Evolutionary conservation across 2,113 vertebrate genomes (phyloP).

Genomic region (Castor canadensis): DNA sequence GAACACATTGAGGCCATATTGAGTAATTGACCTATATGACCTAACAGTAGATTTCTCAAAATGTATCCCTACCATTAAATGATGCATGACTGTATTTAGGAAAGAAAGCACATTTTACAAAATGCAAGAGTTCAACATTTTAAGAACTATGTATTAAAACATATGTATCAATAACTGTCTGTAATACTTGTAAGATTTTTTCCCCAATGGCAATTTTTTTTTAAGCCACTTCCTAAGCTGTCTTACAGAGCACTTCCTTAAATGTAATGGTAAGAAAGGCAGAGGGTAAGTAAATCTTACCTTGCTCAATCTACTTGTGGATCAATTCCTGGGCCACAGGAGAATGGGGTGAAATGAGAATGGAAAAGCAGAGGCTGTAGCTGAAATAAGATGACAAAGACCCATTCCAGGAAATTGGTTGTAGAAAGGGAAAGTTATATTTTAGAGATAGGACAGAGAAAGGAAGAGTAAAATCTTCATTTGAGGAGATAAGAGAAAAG

Average conservation of each 20-base stretch:
- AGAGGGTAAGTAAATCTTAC: slow-evolving; percentile 35
- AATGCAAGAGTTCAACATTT: background rate
- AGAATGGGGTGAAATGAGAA: background rate
- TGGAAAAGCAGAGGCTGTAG: background rate
- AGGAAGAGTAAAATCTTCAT: background rate
- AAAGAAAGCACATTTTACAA: slow-evolving; percentile 7
- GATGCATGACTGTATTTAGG: background rate
- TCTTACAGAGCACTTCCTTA: background rate
- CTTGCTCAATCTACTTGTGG: slow-evolving; percentile 35
- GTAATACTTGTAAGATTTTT: background rate
- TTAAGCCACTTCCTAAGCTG: background rate
- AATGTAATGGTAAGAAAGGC: background rate
- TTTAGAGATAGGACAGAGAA: slow-evolving; percentile 15
- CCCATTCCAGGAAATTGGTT: slow-evolving; percentile 30
- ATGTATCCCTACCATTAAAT: background rate
- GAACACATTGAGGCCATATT: background rate
- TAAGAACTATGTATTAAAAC: background rate
- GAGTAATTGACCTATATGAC: background rate
- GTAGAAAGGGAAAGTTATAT: slow-evolving; percentile 33
- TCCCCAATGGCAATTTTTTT: background rate
- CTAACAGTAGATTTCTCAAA: background rate
- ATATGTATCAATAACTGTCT: background rate
- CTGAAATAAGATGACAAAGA: background rate
- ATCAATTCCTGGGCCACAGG: background rate
- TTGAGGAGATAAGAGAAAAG: slow-evolving; percentile 4